A percentile compares a stretch with the other conserved stretches of the same genome.
These are phyloP conservation scores for Steinernema feltiae DNA, from an alignment of 1,140 invertebrate species.

Conservation along the genomic window DNA sequence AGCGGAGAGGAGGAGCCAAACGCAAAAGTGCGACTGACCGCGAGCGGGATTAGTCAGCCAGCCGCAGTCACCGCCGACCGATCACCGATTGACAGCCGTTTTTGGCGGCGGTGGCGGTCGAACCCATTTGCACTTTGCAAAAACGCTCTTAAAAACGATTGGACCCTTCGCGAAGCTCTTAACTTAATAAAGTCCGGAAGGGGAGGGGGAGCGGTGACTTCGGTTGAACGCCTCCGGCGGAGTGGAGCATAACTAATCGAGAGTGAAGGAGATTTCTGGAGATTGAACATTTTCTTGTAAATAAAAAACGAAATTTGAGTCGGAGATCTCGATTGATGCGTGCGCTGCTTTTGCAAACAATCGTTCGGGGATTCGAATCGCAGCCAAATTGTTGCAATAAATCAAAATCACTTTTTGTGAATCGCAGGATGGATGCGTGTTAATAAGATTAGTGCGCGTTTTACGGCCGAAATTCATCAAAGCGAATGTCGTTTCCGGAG, in stretches of 20 bases:
- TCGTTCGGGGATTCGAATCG: no score
- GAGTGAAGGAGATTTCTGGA: no score
- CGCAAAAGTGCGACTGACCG: background rate
- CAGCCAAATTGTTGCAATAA: no score
- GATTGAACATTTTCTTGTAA: no score
- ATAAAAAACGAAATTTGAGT: no score
- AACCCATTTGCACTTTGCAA: constrained; percentile 8
- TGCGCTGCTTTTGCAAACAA: no score
- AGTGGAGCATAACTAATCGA: background rate
- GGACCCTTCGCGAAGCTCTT: background rate
- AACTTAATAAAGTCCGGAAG: background rate
- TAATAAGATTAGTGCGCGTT: no score
- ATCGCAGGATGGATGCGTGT: no score
- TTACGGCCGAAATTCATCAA: no score
- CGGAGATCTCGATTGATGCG: no score
- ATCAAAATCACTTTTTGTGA: no score
- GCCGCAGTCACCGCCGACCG: background rate
- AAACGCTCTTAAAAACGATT: background rate
- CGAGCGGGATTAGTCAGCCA: constrained; percentile 4
- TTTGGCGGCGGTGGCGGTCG: background rate
- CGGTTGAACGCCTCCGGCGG: background rate
- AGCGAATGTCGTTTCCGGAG: no score
- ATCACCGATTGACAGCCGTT: background rate
- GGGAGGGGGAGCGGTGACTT: background rate
- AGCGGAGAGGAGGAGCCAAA: background rate